These are phyloP conservation scores for Abrostola triplasia DNA, from an alignment of 2,888 invertebrate species.

Conservation along the genomic window DNA sequence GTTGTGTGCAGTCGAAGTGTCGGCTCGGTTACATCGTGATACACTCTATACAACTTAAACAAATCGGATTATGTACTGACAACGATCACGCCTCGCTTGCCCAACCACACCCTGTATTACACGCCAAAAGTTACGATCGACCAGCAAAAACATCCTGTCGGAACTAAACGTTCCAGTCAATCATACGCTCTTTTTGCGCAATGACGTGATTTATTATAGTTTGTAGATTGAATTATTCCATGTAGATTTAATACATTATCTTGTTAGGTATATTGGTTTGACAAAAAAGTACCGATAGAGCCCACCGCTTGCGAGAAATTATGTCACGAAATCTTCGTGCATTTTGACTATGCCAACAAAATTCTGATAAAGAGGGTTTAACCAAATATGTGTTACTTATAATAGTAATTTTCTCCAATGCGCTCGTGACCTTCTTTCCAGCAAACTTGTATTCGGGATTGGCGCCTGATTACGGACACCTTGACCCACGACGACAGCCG, in stretches of 20 bases:
- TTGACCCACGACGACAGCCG: constrained; percentile 69
- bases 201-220: constrained; percentile 28
- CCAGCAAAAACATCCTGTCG: constrained; percentile 53
- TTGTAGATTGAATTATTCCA: constrained; percentile 19
- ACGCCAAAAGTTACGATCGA: constrained; percentile 26
- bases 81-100: constrained; percentile 48
- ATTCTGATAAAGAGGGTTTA: neutral
- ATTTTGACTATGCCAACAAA: neutral
- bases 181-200: constrained; percentile 39
- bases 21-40: constrained; percentile 10
- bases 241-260: constrained; percentile 18
- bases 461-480: constrained; percentile 56
- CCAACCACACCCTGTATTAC: constrained; percentile 39
- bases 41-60: constrained; percentile 2
- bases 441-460: constrained; percentile 48
- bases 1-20: constrained; percentile 10
- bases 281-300: constrained; percentile 1
- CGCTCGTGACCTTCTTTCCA: constrained; percentile 35
- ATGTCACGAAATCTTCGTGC: constrained; percentile 4
- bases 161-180: constrained; percentile 46
- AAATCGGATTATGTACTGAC: constrained; percentile 42
- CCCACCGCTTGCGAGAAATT: constrained; percentile 13
- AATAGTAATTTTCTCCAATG: constrained; percentile 17
- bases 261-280: constrained; percentile 1
- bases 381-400: constrained; percentile 17